These are phyloP conservation scores for Adineta ricciae DNA, from an alignment of 2,888 invertebrate genomes.

Conservation along the genomic window DNA sequence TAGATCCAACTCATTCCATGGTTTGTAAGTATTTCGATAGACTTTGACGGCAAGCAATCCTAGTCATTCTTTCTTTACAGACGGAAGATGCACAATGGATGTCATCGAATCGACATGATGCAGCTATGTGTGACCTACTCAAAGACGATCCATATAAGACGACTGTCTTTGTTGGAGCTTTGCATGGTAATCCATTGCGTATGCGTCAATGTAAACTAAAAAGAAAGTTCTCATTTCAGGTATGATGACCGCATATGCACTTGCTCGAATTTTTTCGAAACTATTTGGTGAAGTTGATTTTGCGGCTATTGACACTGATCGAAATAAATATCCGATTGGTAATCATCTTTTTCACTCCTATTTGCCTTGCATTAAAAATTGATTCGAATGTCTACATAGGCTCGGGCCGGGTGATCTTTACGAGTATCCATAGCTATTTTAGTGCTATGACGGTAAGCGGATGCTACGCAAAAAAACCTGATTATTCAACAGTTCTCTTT, in stretches of 20 bases:
- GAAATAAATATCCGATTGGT: slow-evolving; percentile 90
- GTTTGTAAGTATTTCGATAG: not conserved
- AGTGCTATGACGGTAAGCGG: not conserved
- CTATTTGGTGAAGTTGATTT: slow-evolving; percentile 88
- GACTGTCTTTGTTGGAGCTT: slow-evolving; percentile 92
- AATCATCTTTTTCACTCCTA: too few relatives aligned
- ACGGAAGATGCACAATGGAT: slow-evolving; percentile 21
- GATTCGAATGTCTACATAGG: slow-evolving; percentile 51
- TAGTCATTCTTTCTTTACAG: not conserved
- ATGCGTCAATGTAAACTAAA: not conserved
- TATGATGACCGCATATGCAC: slow-evolving; percentile 82
- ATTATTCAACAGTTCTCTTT: not conserved
- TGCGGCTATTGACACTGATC: slow-evolving; percentile 69
- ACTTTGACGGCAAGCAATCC: not conserved
- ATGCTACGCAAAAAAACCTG: not conserved
- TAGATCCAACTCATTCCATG: slow-evolving; percentile 16
- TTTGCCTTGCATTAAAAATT: not conserved
- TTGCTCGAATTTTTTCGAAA: slow-evolving; percentile 85
- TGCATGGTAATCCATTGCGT: slow-evolving; percentile 58
- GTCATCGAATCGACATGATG: not conserved
- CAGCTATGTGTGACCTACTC: not conserved
- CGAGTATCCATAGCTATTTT: slow-evolving; percentile 72
- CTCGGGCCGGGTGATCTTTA: slow-evolving; percentile 88
- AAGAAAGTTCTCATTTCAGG: not conserved
- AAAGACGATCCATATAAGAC: slow-evolving; percentile 45